Percentiles rank a stretch among this genome's conserved stretches.
phyloP scores from a whole-genome alignment of 2,113 vertebrate species.

The Condylura cristata region DNA sequence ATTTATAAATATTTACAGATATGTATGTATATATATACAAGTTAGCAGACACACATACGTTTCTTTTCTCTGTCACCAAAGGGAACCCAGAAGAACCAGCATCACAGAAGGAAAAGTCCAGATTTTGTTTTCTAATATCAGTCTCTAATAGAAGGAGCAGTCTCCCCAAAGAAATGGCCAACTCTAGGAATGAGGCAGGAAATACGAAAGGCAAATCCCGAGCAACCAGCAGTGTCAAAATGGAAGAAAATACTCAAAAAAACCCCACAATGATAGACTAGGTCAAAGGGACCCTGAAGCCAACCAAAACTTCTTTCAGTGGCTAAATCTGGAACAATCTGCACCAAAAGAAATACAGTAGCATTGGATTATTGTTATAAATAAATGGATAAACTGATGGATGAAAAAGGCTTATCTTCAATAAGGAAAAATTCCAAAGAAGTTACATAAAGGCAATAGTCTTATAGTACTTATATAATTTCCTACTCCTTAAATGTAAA shows the following conservation, averaged over 20 bases:
- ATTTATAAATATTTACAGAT: too few relatives aligned
- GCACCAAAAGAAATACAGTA: neutral
- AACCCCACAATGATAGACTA: neutral
- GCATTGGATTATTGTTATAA: neutral
- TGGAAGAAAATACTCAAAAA: neutral
- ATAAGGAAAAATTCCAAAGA: neutral
- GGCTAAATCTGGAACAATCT: neutral
- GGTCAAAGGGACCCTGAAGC: neutral
- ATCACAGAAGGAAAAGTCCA: neutral
- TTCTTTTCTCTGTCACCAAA: neutral
- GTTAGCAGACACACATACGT: neutral
- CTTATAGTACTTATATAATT: neutral
- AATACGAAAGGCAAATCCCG: neutral
- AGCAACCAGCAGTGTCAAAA: neutral
- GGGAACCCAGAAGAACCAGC: neutral
- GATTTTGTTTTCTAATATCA: neutral
- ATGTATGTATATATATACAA: too few relatives aligned
- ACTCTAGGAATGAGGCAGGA: neutral
- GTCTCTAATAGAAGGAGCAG: neutral
- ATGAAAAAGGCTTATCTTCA: neutral
- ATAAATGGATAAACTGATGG: neutral
- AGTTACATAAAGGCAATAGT: neutral
- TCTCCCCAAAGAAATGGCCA: neutral
- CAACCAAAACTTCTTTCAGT: neutral
- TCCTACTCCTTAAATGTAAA: neutral